Conservation (phyloP, 2,888 invertebrate species). For the Acanthopleura granulata region DNA sequence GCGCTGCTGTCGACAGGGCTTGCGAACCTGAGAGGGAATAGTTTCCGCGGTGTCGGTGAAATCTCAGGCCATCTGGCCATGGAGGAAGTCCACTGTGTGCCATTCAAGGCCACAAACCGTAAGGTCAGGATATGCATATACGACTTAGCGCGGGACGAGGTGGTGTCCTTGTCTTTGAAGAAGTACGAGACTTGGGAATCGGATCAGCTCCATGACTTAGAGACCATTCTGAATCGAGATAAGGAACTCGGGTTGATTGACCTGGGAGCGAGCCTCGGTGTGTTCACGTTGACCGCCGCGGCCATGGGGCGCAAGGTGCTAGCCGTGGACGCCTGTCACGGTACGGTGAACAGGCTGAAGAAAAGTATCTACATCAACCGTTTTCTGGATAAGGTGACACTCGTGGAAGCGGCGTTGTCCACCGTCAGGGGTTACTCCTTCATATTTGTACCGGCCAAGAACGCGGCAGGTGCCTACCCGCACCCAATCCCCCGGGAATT, state of each 20-base stretch:
- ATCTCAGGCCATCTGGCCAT: not conserved
- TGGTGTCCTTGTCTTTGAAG: not conserved
- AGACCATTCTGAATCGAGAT: not conserved
- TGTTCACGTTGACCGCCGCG: not conserved
- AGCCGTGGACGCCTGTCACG: not conserved
- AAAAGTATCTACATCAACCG: not conserved
- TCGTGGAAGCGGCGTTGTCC: not conserved
- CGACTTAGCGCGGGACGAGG: not conserved
- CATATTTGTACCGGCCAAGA: not conserved
- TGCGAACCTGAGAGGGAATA: not conserved
- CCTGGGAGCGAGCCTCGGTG: not conserved
- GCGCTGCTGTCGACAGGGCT: not conserved
- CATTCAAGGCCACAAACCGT: not conserved
- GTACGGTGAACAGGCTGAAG: not conserved
- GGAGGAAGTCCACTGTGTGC: not conserved
- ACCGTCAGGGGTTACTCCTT: not conserved
- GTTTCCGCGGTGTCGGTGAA: not conserved
- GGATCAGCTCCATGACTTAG: not conserved
- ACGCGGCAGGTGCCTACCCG: constrained; percentile 7
- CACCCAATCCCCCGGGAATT: not conserved
- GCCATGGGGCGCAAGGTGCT: not conserved
- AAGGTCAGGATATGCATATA: not conserved
- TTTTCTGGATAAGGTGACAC: not conserved
- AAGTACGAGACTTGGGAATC: not conserved
- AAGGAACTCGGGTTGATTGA: not conserved